Evolutionary conservation across 92 coral and sea anemone genomes (phyloP).

Genomic region (Porites lobata): DNA sequence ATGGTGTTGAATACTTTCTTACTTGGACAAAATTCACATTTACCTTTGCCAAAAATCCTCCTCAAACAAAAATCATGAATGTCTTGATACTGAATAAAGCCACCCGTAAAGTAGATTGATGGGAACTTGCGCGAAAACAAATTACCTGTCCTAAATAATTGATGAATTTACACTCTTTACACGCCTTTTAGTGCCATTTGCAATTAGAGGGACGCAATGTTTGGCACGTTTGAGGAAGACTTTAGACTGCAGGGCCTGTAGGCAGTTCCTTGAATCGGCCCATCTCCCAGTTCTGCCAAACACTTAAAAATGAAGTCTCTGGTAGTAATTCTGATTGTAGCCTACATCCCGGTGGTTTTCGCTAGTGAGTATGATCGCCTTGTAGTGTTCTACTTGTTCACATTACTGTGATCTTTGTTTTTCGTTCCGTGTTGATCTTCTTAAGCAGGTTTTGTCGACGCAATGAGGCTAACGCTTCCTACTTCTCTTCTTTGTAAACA

Average conservation of each 20-base stretch:
- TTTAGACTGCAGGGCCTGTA: too few species aligned
- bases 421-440: background rate
- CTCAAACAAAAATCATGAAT: background rate
- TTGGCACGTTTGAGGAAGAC: background rate
- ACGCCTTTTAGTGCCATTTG: background rate
- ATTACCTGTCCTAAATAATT: slow-evolving; percentile 14
- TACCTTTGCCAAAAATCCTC: background rate
- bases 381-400: too few species aligned
- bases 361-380: slow-evolving; percentile 7
- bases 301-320: slow-evolving; percentile 5
- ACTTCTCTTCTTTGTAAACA: slow-evolving; percentile 24
- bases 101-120: slow-evolving; percentile 10
- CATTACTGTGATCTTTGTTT: background rate
- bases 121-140: background rate
- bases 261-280: too few species aligned
- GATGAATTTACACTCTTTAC: slow-evolving; percentile 4
- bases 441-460: slow-evolving; percentile 11
- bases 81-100: slow-evolving; percentile 16
- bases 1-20: background rate
- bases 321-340: background rate
- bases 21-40: background rate
- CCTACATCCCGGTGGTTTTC: slow-evolving; percentile 10
- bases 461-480: slow-evolving; percentile 7
- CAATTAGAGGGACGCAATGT: too few species aligned
- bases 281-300: too few species aligned